A percentile compares a stretch with the other conserved stretches of the same genome.
These are phyloP conservation scores for Heliconius eleuchia DNA, from an alignment of 1,140 invertebrate species.

Conservation along the genomic window DNA sequence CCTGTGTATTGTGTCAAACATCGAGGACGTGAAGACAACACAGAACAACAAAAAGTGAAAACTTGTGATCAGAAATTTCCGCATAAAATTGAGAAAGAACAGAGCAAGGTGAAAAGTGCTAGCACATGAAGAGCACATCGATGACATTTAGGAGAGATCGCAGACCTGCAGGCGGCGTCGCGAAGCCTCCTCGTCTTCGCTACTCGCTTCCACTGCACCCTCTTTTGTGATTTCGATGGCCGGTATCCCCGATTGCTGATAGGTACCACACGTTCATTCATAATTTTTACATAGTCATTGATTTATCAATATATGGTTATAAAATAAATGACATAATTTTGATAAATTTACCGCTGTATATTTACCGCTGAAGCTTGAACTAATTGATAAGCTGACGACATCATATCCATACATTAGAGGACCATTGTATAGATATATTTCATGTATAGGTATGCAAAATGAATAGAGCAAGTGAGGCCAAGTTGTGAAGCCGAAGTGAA, in stretches of 20 bases:
- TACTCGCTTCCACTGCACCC: conserved; percentile 80
- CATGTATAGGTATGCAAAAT: conserved; percentile 33
- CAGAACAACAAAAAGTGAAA: conserved; percentile 74
- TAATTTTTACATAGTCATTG: conserved; percentile 62
- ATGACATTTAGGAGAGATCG: conserved; percentile 74
- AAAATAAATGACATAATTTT: conserved; percentile 33
- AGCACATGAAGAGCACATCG: conserved; percentile 79
- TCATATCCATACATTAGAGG: conserved; percentile 30
- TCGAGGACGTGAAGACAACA: conserved; percentile 74
- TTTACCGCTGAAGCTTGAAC: conserved; percentile 40
- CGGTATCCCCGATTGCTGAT: conserved; percentile 80
- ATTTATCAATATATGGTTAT: conserved; percentile 57
- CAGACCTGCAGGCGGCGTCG: conserved; percentile 80
- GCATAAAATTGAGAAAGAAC: conserved; percentile 71
- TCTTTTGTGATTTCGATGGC: conserved; percentile 94
- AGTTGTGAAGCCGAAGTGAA: conserved; percentile 60
- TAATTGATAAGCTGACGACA: conserved; percentile 35
- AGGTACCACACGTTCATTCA: conserved; percentile 74
- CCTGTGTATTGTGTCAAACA: conserved; percentile 66
- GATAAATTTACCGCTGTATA: conserved; percentile 34
- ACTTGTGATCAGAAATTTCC: conserved; percentile 67
- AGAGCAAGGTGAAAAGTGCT: conserved; percentile 76
- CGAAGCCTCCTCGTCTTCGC: conserved; percentile 81
- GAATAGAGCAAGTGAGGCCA: conserved; percentile 61
- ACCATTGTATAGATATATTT: conserved; percentile 33